Percentiles rank a stretch among this genome's conserved stretches.
These are phyloP conservation scores for Pipa parva DNA, from an alignment of 2,113 vertebrate species.

Conservation along the genomic window DNA sequence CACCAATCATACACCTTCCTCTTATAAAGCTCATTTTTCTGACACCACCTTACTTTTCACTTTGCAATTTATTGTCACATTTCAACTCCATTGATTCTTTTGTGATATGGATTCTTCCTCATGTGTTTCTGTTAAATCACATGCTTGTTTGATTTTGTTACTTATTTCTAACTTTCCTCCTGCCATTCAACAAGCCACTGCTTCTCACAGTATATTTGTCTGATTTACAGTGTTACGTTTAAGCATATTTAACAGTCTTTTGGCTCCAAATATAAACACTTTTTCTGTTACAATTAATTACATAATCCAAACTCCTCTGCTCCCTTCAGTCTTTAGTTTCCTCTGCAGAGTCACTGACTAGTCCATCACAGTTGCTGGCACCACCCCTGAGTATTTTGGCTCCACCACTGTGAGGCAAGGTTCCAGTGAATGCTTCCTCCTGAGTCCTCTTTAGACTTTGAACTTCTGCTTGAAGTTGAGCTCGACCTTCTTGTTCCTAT, in stretches of 20 bases:
- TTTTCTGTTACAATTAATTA: not conserved
- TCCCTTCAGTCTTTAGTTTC: slow-evolving; percentile 53
- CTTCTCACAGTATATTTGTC: not conserved
- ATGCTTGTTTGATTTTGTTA: slow-evolving; percentile 15
- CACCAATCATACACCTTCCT: not conserved
- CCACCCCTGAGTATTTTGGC: slow-evolving; percentile 38
- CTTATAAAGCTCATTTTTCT: not conserved
- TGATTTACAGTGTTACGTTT: too few species aligned
- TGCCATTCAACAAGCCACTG: too few species aligned
- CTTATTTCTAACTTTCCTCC: too few species aligned
- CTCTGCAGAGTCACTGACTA: slow-evolving; percentile 76
- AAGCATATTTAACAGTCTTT: not conserved
- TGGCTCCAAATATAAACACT: too few species aligned
- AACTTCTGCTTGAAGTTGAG: slow-evolving; percentile 82
- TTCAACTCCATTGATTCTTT: not conserved
- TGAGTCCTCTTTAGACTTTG: slow-evolving; percentile 62
- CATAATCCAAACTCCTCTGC: not conserved
- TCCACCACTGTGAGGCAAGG: slow-evolving; percentile 25
- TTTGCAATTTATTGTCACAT: not conserved
- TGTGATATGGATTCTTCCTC: not conserved
- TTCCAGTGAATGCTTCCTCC: slow-evolving; percentile 38
- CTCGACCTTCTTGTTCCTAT: slow-evolving; percentile 87
- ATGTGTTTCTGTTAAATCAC: not conserved
- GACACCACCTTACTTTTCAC: too few species aligned
- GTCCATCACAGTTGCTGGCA: slow-evolving; percentile 61